Conservation (phyloP, 2,888 invertebrate species). For the Ichneumoninae sp. region DNA sequence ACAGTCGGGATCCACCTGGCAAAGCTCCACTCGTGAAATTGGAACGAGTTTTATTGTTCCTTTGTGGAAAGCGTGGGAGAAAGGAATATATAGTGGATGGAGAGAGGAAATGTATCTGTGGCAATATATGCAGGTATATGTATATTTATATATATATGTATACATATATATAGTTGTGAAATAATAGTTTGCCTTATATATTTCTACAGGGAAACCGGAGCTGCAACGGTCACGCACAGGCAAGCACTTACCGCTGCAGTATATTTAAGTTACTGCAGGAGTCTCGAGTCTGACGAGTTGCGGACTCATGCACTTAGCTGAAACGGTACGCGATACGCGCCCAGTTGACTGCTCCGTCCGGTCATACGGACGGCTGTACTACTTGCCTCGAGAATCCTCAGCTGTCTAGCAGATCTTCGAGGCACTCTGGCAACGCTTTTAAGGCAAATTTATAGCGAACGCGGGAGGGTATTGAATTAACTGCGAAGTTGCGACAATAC, state of each 20-base stretch:
- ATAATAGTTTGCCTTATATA: neutral
- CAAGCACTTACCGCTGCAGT: neutral
- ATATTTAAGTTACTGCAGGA: neutral
- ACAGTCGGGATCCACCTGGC: constrained; percentile 65
- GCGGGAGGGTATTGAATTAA: neutral
- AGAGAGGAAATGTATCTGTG: constrained; percentile 47
- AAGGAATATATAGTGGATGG: neutral
- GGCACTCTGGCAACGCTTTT: neutral
- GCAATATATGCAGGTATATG: constrained; percentile 25
- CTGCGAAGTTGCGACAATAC: neutral
- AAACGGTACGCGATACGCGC: neutral
- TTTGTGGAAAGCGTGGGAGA: constrained; percentile 4
- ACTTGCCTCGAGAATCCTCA: constrained; percentile 6
- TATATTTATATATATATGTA: neutral
- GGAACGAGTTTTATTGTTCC: constrained; percentile 49
- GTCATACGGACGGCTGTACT: neutral
- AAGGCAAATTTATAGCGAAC: constrained; percentile 10
- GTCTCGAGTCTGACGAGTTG: constrained; percentile 6
- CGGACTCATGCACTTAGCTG: constrained; percentile 21
- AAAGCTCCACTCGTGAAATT: constrained; percentile 69
- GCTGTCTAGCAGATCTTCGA: constrained; percentile 1
- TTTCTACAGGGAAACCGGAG: neutral
- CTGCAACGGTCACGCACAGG: neutral
- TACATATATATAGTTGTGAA: neutral
- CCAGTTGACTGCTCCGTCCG: neutral